Evolutionary conservation across 2,888 invertebrate genomes (phyloP).

Genomic region (Drosophila macrospina): DNA sequence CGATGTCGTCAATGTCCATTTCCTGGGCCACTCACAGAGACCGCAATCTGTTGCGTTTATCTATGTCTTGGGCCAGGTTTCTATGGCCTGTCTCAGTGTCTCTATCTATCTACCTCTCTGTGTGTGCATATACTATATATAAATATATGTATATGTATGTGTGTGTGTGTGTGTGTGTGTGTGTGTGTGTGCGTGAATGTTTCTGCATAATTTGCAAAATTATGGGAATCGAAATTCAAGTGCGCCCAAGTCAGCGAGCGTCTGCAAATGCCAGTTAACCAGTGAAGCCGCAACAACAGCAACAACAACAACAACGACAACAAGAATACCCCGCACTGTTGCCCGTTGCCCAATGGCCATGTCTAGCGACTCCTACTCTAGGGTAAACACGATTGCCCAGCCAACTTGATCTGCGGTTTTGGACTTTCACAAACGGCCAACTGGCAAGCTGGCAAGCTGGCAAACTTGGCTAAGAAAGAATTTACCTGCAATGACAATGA

Average conservation of each 20-base stretch:
- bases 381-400: constrained; percentile 71
- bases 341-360: constrained; percentile 48
- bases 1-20: constrained; percentile 71
- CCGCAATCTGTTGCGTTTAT: constrained; percentile 68
- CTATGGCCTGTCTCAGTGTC: constrained; percentile 26
- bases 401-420: constrained; percentile 66
- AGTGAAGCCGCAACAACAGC: constrained; percentile 63
- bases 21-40: constrained; percentile 65
- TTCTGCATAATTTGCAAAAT: constrained; percentile 75
- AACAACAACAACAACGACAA: constrained; percentile 3
- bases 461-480: constrained; percentile 51
- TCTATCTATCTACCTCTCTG: constrained; percentile 22
- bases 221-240: constrained; percentile 76
- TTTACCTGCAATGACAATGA: constrained; percentile 63
- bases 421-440: constrained; percentile 72
- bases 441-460: constrained; percentile 43
- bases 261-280: constrained; percentile 66
- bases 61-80: constrained; percentile 54
- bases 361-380: constrained; percentile 69
- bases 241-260: constrained; percentile 44
- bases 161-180: constrained; percentile 32
- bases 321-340: constrained; percentile 2
- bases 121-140: no score
- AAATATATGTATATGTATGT: constrained; percentile 30
- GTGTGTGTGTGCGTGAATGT: constrained; percentile 62